These are phyloP conservation scores for Vireo altiloquus DNA, from an alignment of 2,113 vertebrate genomes.

Conservation along the genomic window DNA sequence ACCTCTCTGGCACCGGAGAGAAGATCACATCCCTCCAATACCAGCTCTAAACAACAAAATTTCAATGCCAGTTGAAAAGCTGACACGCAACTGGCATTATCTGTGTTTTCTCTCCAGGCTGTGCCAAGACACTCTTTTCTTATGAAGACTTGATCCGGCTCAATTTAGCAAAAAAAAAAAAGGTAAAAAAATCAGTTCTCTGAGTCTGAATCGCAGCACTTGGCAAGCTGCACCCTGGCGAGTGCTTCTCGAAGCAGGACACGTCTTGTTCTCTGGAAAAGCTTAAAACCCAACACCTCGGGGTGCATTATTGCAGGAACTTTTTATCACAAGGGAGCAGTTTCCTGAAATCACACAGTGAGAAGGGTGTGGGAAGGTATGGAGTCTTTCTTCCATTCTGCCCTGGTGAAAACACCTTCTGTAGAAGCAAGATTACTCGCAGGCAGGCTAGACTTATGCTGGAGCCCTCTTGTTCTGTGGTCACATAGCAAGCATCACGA, in stretches of 20 bases:
- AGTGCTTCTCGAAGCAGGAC: constrained; percentile 34
- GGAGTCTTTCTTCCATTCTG: background rate
- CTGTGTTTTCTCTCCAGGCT: background rate
- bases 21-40: background rate
- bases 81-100: constrained; percentile 6
- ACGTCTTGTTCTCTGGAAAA: constrained; percentile 27
- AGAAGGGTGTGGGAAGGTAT: background rate
- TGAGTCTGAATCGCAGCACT: background rate
- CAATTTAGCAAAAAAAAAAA: background rate
- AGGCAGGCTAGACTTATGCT: background rate
- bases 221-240: background rate
- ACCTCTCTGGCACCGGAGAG: background rate
- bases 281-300: constrained; percentile 36
- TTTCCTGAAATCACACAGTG: background rate
- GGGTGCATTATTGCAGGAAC: constrained; percentile 34
- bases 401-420: background rate
- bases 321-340: constrained; percentile 24
- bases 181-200: background rate
- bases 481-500: rapidly evolving
- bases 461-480: background rate
- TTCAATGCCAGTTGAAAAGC: background rate
- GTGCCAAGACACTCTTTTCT: constrained; percentile 27
- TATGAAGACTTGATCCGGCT: background rate
- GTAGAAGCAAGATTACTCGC: background rate
- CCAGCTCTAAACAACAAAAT: constrained; percentile 5